Evolutionary conservation across 2,888 invertebrate genomes (phyloP).

Genomic region (Drosophila setosimentum): DNA sequence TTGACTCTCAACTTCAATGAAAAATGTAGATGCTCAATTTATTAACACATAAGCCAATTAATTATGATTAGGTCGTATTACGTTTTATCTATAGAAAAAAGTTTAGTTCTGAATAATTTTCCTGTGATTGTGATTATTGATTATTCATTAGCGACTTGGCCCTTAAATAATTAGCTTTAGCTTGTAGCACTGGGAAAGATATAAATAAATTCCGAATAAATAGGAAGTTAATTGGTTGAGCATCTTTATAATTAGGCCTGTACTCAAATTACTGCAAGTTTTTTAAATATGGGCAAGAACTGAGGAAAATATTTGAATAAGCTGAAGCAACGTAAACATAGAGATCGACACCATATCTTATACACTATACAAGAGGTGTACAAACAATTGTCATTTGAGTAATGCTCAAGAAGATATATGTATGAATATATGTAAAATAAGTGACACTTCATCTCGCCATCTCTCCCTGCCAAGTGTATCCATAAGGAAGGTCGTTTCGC

Average conservation of each 20-base stretch:
- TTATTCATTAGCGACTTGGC: not conserved
- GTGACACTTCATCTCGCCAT: constrained; percentile 29
- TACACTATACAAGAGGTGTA: not conserved
- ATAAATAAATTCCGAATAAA: not conserved
- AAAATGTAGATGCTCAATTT: not conserved
- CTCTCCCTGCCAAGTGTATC: constrained; percentile 38
- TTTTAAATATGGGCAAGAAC: not conserved
- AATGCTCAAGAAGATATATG: not conserved
- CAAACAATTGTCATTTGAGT: not conserved
- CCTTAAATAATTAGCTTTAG: not conserved
- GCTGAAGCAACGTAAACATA: not conserved
- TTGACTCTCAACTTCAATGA: not conserved
- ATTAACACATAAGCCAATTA: not conserved
- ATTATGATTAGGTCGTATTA: not conserved
- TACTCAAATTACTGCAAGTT: no score
- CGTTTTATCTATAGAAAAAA: not conserved
- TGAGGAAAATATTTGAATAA: not conserved
- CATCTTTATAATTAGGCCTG: not conserved
- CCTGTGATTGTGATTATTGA: not conserved
- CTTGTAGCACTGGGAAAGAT: not conserved
- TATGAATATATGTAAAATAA: constrained; percentile 2
- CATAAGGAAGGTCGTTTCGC: constrained; percentile 60
- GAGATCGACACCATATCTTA: not conserved
- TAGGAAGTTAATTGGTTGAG: not conserved
- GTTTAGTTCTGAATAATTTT: not conserved